Evolutionary conservation across 2,888 invertebrate species (phyloP).

Genomic region (Scrobipalpa costella): DNA sequence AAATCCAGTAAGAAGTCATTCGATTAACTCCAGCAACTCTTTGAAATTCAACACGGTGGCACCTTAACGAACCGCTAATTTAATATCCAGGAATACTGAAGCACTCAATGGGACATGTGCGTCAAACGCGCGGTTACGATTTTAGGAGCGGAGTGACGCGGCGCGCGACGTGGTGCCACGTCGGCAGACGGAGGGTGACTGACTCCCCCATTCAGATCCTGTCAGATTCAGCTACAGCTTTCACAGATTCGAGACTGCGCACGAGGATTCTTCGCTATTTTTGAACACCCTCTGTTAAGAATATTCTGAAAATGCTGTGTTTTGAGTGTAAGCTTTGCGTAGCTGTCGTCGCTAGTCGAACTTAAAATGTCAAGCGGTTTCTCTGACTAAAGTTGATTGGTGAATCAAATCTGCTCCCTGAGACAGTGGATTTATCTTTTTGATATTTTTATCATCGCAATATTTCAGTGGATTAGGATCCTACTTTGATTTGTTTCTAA

Average conservation of each 20-base stretch:
- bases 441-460: too few species aligned
- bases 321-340: background rate
- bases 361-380: background rate
- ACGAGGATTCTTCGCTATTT: constrained; percentile 33
- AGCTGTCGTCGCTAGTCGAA: background rate
- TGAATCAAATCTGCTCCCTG: too few species aligned
- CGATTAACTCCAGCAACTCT: constrained; percentile 23
- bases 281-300: constrained; percentile 19
- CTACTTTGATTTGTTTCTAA: too few species aligned
- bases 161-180: constrained; percentile 30
- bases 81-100: constrained; percentile 2
- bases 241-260: constrained; percentile 48
- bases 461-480: too few species aligned
- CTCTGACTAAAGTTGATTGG: background rate
- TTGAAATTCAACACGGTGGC: constrained; percentile 27
- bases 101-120: constrained; percentile 9
- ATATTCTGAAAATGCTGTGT: constrained; percentile 11
- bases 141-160: background rate
- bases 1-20: constrained; percentile 19
- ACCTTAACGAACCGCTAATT: constrained; percentile 25
- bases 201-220: constrained; percentile 34
- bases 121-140: background rate
- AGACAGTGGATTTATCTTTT: too few species aligned
- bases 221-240: constrained; percentile 49
- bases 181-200: constrained; percentile 51